Conservation (phyloP, 1,140 invertebrate genomes). For the Aphis craccivora region DNA sequence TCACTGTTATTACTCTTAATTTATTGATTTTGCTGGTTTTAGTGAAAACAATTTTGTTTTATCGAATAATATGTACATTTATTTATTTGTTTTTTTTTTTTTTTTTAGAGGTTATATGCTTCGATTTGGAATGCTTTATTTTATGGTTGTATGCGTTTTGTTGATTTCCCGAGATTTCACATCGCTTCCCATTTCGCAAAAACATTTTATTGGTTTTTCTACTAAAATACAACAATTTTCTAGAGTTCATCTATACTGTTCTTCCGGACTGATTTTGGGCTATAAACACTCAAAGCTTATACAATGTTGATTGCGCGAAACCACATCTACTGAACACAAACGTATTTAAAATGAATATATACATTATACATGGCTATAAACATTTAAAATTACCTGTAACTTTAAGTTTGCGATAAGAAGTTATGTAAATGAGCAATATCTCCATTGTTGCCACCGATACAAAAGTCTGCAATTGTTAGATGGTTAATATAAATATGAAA, state of each 20-base stretch:
- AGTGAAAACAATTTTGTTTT: slow-evolving; percentile 6
- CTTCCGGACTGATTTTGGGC: background rate
- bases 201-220: slow-evolving; percentile 33
- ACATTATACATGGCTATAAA: background rate
- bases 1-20: background rate
- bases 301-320: background rate
- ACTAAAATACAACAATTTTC: background rate
- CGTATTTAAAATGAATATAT: background rate
- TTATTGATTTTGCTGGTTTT: background rate
- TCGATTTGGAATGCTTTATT: background rate
- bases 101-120: background rate
- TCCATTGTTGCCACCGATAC: background rate
- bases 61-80: background rate
- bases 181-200: background rate
- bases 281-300: background rate
- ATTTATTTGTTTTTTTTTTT: background rate
- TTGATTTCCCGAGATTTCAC: background rate
- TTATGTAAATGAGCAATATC: background rate
- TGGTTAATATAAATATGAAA: background rate
- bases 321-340: background rate
- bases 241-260: background rate
- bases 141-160: slow-evolving; percentile 19
- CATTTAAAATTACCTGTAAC: background rate
- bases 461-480: background rate
- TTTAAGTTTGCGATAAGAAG: background rate